Percentiles rank a stretch among this genome's conserved stretches.
Conservation (phyloP, 2,797 vertebrate species). For the Lepus oiostolus region DNA sequence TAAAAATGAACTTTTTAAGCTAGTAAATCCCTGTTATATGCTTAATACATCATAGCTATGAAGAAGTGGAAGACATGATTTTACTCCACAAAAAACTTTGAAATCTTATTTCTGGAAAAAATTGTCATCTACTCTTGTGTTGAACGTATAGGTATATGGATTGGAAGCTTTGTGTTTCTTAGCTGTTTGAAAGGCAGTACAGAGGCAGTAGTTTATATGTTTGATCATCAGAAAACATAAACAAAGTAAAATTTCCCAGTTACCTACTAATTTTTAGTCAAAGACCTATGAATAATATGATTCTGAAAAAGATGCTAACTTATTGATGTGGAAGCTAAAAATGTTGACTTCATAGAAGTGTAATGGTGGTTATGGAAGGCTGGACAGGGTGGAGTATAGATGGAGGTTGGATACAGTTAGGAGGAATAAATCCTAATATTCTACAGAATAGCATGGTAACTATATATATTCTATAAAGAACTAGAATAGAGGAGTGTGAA, state of each 20-base stretch:
- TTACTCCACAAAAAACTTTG: constrained; percentile 46
- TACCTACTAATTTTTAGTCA: constrained; percentile 17
- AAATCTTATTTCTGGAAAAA: constrained; percentile 41
- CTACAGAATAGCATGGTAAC: no score
- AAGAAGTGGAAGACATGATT: not conserved
- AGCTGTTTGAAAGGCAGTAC: not conserved
- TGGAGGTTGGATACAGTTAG: no score
- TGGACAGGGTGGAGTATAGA: no score
- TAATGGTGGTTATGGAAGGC: no score
- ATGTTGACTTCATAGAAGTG: no score
- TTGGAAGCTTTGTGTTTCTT: not conserved
- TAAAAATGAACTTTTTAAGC: constrained; percentile 43
- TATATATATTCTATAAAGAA: no score
- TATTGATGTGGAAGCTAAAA: no score
- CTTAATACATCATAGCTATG: not conserved
- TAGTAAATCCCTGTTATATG: constrained; percentile 8
- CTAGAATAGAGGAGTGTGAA: no score
- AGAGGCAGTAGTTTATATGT: not conserved
- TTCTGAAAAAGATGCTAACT: constrained; percentile 28
- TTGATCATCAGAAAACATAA: constrained; percentile 29
- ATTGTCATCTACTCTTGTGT: not conserved
- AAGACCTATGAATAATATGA: not conserved
- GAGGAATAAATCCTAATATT: no score
- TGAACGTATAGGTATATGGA: not conserved
- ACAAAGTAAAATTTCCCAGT: not conserved